phyloP scores from a whole-genome alignment of 2,113 vertebrate genomes.

The Hemibates koningsi region DNA sequence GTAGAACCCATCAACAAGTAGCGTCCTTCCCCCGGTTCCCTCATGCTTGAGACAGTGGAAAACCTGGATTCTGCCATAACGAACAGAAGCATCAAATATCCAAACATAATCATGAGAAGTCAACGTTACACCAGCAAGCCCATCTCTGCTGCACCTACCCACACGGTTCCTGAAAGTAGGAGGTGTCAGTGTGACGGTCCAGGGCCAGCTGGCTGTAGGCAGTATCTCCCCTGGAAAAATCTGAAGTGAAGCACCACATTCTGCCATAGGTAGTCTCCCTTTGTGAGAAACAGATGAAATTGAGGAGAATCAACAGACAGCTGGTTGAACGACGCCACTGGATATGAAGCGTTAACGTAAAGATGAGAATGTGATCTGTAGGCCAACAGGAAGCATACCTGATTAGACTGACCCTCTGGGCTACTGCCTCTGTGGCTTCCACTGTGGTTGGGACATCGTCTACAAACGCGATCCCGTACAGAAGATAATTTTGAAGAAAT shows the following conservation, averaged over 20 bases:
- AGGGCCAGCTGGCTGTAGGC: conserved; percentile 89
- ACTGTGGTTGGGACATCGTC: conserved; percentile 81
- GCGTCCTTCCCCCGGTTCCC: conserved; percentile 83
- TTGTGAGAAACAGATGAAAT: not conserved
- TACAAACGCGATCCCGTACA: conserved; percentile 88
- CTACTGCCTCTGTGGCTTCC: conserved; percentile 79
- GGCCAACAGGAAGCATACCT: conserved; percentile 66
- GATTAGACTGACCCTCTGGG: conserved; percentile 83
- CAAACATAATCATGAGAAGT: not conserved
- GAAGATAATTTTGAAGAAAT: conserved; percentile 83
- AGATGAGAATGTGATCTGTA: not conserved
- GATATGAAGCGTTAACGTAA: not conserved
- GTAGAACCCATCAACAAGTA: conserved; percentile 89
- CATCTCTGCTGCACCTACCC: conserved; percentile 72
- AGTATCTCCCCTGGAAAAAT: conserved; percentile 85
- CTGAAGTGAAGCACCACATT: conserved; percentile 91
- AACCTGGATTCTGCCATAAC: conserved; percentile 80
- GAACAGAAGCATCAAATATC: not conserved
- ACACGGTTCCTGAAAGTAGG: conserved; percentile 92
- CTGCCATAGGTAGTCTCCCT: conserved; percentile 91
- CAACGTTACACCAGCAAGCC: not conserved
- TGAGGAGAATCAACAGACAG: not conserved
- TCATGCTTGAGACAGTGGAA: conserved; percentile 92
- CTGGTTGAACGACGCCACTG: not conserved
- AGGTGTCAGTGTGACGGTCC: conserved; percentile 88